Base-by-base conservation (phyloP, 2,113 vertebrate species). In the Mohoua ochrocephala region DNA sequence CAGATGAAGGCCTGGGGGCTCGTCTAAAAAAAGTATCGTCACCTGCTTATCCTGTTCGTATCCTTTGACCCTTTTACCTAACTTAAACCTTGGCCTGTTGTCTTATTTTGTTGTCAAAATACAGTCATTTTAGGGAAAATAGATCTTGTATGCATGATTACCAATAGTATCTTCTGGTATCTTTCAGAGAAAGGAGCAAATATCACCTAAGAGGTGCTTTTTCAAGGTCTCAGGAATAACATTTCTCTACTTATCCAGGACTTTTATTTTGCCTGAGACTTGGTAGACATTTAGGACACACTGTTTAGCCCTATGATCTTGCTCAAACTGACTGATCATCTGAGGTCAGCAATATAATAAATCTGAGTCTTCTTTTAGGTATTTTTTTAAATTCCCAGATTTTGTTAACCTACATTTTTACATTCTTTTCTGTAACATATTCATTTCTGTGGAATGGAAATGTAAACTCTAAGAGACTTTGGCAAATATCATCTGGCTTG, bases 91-190 rank as follows among this genome's bases (percentile, higher is more conserved):
- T 44, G 33, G 10, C 53, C 35, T 77, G 19, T 44, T 56, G 9
- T 22, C 9, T 13, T 69, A 54, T 22, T 59, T 35, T 67, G 13
- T 42, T 28, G 42, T n/a, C 11, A 39, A 56, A 52, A 69, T 45
- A 10, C 7, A 39, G 28, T 15, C 11, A 67, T 80, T 70, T 57
- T 37, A 42, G 13, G 41, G 39, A 81, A 53, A 70, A 42, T 5
- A 59, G 6, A 22, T 52, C 4, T 57, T 75, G 8, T 9, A 23
- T 0, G 0, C 16, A n/a, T 14, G 14, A 39, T 37, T 60, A 14
- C 13, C 20, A 82, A 19, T 30, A 13, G 7, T 47, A 65, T 33
- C 13, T 57, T 76, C 37, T 33, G 7, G 4, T 42, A 22, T 70
- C 31, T 77, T 76, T 71, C 57, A 65, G 41, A 60, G 20, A 67